These are phyloP conservation scores for Setipinna tenuifilis DNA, from an alignment of 2,797 vertebrate genomes.

Conservation along the genomic window DNA sequence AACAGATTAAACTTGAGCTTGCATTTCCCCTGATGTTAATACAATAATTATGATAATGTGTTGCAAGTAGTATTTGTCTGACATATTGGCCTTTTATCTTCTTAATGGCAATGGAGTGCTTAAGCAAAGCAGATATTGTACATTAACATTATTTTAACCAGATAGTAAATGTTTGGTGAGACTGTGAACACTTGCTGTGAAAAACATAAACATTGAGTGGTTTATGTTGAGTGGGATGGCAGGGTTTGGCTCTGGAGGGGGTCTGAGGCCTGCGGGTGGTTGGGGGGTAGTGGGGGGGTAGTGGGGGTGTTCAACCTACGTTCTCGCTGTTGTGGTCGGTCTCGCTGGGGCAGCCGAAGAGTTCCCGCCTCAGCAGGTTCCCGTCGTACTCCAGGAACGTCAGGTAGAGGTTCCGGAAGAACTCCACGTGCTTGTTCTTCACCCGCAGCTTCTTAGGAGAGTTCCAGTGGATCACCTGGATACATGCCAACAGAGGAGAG, in stretches of 20 bases:
- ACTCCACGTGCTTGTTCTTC: slow-evolving; percentile 98
- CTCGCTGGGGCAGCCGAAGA: slow-evolving; percentile 95
- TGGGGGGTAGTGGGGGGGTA: background rate
- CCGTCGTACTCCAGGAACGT: slow-evolving; percentile 97
- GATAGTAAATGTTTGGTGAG: too few relatives aligned
- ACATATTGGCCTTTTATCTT: too few relatives aligned
- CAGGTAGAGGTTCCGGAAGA: slow-evolving; percentile 96
- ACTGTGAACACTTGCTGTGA: background rate
- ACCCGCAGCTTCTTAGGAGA: slow-evolving; percentile 96
- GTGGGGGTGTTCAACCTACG: slow-evolving; percentile 72
- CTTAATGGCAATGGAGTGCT: too few relatives aligned
- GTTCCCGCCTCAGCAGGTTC: slow-evolving; percentile 89
- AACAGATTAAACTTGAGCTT: too few relatives aligned
- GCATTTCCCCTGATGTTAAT: too few relatives aligned
- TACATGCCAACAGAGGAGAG: slow-evolving; percentile 9
- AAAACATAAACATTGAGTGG: background rate
- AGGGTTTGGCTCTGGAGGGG: background rate
- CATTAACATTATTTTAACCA: too few relatives aligned
- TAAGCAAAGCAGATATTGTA: too few relatives aligned
- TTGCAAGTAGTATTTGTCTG: too few relatives aligned
- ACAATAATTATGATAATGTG: too few relatives aligned
- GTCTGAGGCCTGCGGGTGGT: too few relatives aligned
- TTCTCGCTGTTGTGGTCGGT: slow-evolving; percentile 93
- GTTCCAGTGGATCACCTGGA: slow-evolving; percentile 98
- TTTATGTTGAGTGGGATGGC: background rate